Evolutionary conservation across 2,797 vertebrate genomes (phyloP).

Genomic region (Sandelia bainsii): DNA sequence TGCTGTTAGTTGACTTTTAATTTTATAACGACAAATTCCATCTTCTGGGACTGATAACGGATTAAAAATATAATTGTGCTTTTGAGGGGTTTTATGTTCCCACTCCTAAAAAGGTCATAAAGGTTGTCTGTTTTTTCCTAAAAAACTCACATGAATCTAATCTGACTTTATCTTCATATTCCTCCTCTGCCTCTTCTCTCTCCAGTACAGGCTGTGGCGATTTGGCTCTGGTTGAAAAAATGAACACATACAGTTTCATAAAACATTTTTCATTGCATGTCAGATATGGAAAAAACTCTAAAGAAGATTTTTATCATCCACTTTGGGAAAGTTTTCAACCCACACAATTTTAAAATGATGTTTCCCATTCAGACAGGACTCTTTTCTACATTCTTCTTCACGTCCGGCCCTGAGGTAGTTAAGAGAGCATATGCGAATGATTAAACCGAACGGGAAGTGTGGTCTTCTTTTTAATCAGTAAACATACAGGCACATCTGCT

Average conservation of each 20-base stretch:
- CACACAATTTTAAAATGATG: neutral
- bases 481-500: too few relatives aligned
- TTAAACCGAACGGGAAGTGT: too few relatives aligned
- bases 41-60: neutral
- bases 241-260: neutral
- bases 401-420: too few relatives aligned
- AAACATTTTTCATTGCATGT: neutral
- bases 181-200: conserved; percentile 76
- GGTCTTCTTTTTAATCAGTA: too few relatives aligned
- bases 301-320: too few relatives aligned
- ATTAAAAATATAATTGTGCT: neutral
- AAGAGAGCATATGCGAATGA: too few relatives aligned
- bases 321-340: neutral
- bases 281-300: too few relatives aligned
- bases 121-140: neutral
- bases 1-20: neutral
- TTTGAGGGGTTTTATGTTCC: neutral
- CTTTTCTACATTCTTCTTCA: too few relatives aligned
- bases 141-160: conserved; percentile 87
- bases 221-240: conserved; percentile 83
- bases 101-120: neutral
- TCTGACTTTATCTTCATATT: conserved; percentile 83
- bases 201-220: conserved; percentile 81
- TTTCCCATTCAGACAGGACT: neutral
- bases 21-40: neutral